A percentile compares a stretch with the other conserved stretches of the same genome.
These are phyloP conservation scores for Protomyctophum bolini DNA, from an alignment of 2,113 vertebrate genomes.

Conservation along the genomic window DNA sequence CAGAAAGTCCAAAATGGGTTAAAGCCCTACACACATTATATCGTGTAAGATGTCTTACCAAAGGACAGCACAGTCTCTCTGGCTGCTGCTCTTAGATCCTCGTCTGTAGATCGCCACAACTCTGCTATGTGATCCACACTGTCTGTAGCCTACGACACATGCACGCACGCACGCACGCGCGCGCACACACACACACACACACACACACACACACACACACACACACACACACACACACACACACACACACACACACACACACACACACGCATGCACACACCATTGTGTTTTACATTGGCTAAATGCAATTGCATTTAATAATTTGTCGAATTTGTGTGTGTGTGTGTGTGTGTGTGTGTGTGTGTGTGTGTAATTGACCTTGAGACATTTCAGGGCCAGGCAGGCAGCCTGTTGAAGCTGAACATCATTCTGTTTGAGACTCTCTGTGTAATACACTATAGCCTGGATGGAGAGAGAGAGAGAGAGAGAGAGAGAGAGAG, in stretches of 20 bases:
- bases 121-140: conserved; percentile 77
- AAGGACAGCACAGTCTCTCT: conserved; percentile 79
- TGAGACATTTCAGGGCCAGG: conserved; percentile 87
- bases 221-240: background rate
- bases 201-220: background rate
- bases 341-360: background rate
- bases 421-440: conserved; percentile 67
- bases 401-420: conserved; percentile 85
- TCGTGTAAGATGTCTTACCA: conserved; percentile 61
- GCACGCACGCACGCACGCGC: conserved; percentile 20
- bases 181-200: conserved; percentile 10
- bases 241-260: conserved; percentile 1
- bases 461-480: conserved; percentile 74
- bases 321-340: conserved; percentile 4
- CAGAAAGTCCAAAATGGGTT: too few species aligned
- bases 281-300: too few species aligned
- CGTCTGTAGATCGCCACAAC: conserved; percentile 72
- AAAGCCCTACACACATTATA: too few species aligned
- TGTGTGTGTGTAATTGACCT: conserved; percentile 74
- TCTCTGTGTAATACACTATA: conserved; percentile 84
- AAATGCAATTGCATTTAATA: too few species aligned
- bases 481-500: background rate
- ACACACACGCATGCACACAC: conserved; percentile 19
- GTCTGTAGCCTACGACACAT: conserved; percentile 72
- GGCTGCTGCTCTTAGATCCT: conserved; percentile 72